A percentile compares a stretch with the other conserved stretches of the same genome.
These are phyloP conservation scores for Syritta pipiens DNA, from an alignment of 2,888 invertebrate genomes.

Conservation along the genomic window DNA sequence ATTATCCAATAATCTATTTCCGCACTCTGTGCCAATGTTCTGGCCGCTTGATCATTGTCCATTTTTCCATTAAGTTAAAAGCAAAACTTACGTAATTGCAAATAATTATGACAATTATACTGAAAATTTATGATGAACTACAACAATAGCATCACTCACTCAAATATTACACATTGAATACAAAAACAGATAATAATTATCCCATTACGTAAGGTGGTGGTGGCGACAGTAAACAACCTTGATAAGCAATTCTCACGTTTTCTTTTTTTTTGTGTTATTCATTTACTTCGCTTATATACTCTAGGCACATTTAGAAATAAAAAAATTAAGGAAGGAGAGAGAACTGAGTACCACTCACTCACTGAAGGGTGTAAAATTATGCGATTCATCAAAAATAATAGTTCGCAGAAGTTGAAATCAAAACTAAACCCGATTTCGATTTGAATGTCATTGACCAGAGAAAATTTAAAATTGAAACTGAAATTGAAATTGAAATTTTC, in stretches of 20 bases:
- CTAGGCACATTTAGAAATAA: neutral
- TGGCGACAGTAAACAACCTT: constrained; percentile 44
- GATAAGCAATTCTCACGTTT: constrained; percentile 47
- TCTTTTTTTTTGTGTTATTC: neutral
- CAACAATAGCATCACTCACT: constrained; percentile 34
- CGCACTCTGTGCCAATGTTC: neutral
- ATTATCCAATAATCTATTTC: constrained; percentile 37
- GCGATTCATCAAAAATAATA: neutral
- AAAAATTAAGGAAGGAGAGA: constrained; percentile 1
- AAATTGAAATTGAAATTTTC: constrained; percentile 25
- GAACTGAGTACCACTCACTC: neutral
- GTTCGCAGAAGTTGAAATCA: constrained; percentile 3
- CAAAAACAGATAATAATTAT: constrained; percentile 38
- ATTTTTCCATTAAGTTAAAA: constrained; percentile 29
- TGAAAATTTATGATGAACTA: constrained; percentile 34
- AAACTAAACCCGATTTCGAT: neutral
- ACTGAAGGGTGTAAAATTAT: neutral
- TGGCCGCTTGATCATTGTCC: constrained; percentile 1
- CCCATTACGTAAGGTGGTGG: constrained; percentile 52
- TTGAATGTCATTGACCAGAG: constrained; percentile 37
- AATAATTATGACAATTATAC: constrained; percentile 59
- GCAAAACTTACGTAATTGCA: constrained; percentile 47
- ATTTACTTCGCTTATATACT: neutral
- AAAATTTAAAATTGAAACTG: constrained; percentile 27
- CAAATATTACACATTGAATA: constrained; percentile 23